These are phyloP conservation scores for Apodemus agrarius DNA, from an alignment of 2,797 vertebrate species.

Conservation along the genomic window DNA sequence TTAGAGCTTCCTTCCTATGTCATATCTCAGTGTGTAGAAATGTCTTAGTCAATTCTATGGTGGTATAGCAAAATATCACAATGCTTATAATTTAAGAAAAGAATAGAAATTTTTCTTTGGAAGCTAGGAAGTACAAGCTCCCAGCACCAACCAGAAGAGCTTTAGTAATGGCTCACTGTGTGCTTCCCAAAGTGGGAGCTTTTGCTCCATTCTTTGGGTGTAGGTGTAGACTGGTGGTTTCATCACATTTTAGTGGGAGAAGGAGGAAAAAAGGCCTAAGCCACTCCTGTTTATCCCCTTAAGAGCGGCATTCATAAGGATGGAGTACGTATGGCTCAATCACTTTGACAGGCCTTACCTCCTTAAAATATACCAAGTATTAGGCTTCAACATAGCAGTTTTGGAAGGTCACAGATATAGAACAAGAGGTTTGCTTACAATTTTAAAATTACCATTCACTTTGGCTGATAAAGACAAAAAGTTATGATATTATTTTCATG, in stretches of 20 bases:
- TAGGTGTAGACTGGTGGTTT: not conserved
- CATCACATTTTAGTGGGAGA: not conserved
- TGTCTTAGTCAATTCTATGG: not conserved
- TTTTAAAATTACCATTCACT: slow-evolving; percentile 29
- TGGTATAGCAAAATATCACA: not conserved
- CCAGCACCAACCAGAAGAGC: not conserved
- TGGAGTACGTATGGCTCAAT: too few species aligned
- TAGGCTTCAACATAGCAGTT: not conserved
- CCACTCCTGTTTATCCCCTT: not conserved
- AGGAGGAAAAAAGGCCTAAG: not conserved
- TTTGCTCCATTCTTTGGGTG: not conserved
- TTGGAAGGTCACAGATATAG: not conserved
- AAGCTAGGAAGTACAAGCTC: not conserved
- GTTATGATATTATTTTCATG: not conserved
- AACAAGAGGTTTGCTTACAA: not conserved
- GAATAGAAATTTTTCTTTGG: not conserved
- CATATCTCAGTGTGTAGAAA: not conserved
- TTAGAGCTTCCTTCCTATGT: not conserved
- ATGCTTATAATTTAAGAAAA: not conserved
- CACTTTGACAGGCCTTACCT: not conserved
- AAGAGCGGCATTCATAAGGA: not conserved
- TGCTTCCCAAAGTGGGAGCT: not conserved
- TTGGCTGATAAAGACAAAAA: slow-evolving; percentile 17
- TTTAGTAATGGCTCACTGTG: not conserved
- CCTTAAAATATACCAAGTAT: not conserved